Percentiles rank a stretch among this genome's conserved stretches.
phyloP scores from a whole-genome alignment of 2,113 vertebrate genomes.

The Odontophorus gujanensis region DNA sequence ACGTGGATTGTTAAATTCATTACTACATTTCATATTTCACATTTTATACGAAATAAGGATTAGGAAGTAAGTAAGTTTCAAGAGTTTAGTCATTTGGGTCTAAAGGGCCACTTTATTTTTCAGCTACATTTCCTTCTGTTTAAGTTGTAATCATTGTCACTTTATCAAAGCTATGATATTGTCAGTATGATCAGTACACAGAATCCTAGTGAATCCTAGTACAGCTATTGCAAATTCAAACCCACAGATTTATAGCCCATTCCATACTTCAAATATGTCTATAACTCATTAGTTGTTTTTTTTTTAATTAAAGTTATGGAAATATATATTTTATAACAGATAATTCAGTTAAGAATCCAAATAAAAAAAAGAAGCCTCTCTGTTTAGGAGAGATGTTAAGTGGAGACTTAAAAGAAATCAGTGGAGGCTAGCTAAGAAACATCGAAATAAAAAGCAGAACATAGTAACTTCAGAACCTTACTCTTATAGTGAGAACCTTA shows the following conservation, averaged over 20 bases:
- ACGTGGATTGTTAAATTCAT: neutral
- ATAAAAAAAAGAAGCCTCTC: neutral
- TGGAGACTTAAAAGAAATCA: neutral
- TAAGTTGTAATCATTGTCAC: neutral
- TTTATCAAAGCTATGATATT: neutral
- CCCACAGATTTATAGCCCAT: neutral
- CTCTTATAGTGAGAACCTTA: neutral
- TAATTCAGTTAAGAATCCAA: neutral
- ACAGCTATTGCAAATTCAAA: neutral
- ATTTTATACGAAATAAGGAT: neutral
- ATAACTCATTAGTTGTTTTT: neutral
- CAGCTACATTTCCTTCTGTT: neutral
- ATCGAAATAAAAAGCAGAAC: neutral
- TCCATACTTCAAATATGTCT: neutral
- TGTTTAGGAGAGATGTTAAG: neutral
- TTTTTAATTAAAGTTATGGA: neutral
- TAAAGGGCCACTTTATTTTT: neutral
- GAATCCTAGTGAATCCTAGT: neutral
- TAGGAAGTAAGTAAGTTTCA: neutral
- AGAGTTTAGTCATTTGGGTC: neutral
- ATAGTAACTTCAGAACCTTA: neutral
- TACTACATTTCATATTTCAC: neutral
- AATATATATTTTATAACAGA: neutral
- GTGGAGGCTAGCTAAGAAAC: neutral
- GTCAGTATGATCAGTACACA: neutral